Conservation (phyloP, 2,113 vertebrate species). For the Phrynocephalus versicolor region DNA sequence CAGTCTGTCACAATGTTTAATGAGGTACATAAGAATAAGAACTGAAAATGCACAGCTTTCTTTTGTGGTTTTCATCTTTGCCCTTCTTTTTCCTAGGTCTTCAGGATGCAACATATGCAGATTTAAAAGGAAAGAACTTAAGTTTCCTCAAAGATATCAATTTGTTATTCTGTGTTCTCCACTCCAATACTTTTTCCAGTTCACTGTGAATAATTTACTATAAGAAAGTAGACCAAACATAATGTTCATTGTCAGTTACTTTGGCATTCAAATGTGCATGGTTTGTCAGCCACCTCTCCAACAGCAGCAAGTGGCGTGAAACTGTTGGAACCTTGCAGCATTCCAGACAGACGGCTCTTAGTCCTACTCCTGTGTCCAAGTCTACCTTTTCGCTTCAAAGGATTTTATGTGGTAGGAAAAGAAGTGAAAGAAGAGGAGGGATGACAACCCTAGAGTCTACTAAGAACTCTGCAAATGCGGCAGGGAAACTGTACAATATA, state of each 20-base stretch:
- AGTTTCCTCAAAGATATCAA: conserved; percentile 35
- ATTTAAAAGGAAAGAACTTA: conserved; percentile 40
- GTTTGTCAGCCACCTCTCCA: background rate
- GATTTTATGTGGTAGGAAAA: background rate
- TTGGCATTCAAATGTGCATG: conserved; percentile 28
- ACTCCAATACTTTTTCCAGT: conserved; percentile 58
- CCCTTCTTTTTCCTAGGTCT: conserved; percentile 58
- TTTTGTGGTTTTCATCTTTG: conserved; percentile 53
- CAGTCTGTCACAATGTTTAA: background rate
- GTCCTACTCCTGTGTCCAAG: background rate
- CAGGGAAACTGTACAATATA: too few relatives aligned
- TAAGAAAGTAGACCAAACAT: conserved; percentile 43
- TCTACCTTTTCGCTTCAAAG: background rate
- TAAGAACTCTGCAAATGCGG: background rate
- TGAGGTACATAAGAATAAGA: conserved; percentile 34
- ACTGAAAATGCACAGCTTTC: background rate
- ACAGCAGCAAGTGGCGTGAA: conserved; percentile 33
- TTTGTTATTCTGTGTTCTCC: conserved; percentile 50
- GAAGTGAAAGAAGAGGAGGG: background rate
- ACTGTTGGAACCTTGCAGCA: background rate
- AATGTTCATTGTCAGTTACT: conserved; percentile 30
- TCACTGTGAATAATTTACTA: conserved; percentile 65
- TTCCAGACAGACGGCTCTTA: background rate
- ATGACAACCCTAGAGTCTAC: background rate
- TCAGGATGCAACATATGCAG: conserved; percentile 42